phyloP scores from a whole-genome alignment of 2,113 vertebrate species.

The Morone saxatilis region DNA sequence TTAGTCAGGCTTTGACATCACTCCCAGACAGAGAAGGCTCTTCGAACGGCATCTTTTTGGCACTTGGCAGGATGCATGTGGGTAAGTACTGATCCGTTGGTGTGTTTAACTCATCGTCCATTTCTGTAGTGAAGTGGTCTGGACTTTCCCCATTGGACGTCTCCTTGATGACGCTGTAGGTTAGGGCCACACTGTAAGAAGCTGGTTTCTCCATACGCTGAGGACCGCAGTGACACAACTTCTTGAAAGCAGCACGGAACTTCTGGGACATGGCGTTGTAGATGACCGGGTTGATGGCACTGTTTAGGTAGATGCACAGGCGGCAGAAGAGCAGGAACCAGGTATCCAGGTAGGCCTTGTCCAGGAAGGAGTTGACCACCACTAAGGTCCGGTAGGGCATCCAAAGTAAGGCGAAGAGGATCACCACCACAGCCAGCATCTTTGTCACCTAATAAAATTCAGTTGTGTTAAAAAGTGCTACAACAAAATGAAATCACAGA shows the following conservation, averaged over 20 bases:
- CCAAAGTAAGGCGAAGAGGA: slow-evolving; percentile 96
- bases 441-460: slow-evolving; percentile 91
- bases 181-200: slow-evolving; percentile 88
- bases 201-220: slow-evolving; percentile 86
- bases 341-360: slow-evolving; percentile 91
- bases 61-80: slow-evolving; percentile 78
- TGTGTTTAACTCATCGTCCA: slow-evolving; percentile 87
- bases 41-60: slow-evolving; percentile 84
- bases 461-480: slow-evolving; percentile 20
- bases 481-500: background rate
- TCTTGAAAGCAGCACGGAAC: slow-evolving; percentile 94
- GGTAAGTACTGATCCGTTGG: slow-evolving; percentile 85
- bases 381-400: slow-evolving; percentile 98
- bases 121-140: slow-evolving; percentile 91
- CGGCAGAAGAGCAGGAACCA: slow-evolving; percentile 98
- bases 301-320: slow-evolving; percentile 97
- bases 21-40: slow-evolving; percentile 83
- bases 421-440: slow-evolving; percentile 97
- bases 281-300: slow-evolving; percentile 97
- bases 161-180: slow-evolving; percentile 93
- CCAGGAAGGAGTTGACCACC: slow-evolving; percentile 96
- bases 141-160: slow-evolving; percentile 87
- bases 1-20: slow-evolving; percentile 75
- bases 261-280: slow-evolving; percentile 99
- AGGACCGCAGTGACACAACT: slow-evolving; percentile 91